These are phyloP conservation scores for Dione vanillae DNA, from an alignment of 2,888 invertebrate species.

Conservation along the genomic window DNA sequence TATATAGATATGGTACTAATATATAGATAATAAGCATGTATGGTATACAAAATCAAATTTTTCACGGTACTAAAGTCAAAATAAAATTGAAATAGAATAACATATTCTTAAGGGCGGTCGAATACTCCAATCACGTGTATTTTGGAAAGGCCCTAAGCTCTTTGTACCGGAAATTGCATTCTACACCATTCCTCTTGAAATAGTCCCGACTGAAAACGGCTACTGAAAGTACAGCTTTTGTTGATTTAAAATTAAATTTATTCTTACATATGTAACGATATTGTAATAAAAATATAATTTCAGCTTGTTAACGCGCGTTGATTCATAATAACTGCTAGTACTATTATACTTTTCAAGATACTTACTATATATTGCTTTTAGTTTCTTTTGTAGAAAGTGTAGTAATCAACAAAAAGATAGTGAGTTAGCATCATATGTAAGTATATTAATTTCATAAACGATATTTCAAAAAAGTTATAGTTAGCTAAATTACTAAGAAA, in stretches of 20 bases:
- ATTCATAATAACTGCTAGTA: no score
- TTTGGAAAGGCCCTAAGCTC: constrained; percentile 60
- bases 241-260: not conserved
- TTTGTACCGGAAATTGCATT: constrained; percentile 78
- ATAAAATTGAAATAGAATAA: constrained; percentile 48
- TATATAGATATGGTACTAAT: no score
- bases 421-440: no score
- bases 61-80: constrained; percentile 23
- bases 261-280: no score
- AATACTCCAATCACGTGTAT: constrained; percentile 55
- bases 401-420: no score
- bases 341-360: no score
- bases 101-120: constrained; percentile 56
- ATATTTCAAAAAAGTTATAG: not conserved
- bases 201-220: constrained; percentile 46
- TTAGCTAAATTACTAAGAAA: not conserved
- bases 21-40: not conserved
- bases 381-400: no score
- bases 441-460: no score
- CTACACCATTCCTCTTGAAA: constrained; percentile 56
- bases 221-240: constrained; percentile 48
- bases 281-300: no score
- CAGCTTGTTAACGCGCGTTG: no score
- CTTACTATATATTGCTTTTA: no score
- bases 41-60: constrained; percentile 29